A percentile compares a stretch with the other conserved stretches of the same genome.
These are phyloP conservation scores for Laodelphax striatellus DNA, from an alignment of 1,140 invertebrate species.

Conservation along the genomic window DNA sequence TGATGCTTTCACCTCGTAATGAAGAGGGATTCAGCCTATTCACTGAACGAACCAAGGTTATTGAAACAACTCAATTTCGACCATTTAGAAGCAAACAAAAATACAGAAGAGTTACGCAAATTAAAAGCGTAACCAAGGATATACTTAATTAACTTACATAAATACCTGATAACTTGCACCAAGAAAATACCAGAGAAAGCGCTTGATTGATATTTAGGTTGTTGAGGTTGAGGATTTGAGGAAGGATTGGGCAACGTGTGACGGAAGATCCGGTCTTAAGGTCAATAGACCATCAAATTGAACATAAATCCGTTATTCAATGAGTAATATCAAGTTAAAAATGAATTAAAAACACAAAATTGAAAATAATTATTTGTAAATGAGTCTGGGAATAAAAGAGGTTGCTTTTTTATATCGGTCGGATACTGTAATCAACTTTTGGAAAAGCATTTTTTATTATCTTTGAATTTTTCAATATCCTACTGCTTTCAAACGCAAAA, in stretches of 20 bases:
- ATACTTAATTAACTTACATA: conserved; percentile 17
- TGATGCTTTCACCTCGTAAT: neutral
- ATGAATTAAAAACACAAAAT: no score
- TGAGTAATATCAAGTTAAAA: no score
- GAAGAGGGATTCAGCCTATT: neutral
- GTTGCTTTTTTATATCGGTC: no score
- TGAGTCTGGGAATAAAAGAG: no score
- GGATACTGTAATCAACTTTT: no score
- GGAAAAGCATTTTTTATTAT: no score
- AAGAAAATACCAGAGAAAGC: conserved; percentile 13
- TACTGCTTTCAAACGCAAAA: no score
- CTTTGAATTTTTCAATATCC: no score
- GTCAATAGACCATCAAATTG: conserved; percentile 1
- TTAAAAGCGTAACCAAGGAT: neutral
- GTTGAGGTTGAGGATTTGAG: conserved; percentile 10
- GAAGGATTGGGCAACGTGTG: conserved; percentile 21
- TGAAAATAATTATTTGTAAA: no score
- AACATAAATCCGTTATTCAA: no score
- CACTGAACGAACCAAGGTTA: neutral
- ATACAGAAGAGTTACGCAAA: neutral
- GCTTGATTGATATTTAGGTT: conserved; percentile 18
- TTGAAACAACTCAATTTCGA: neutral
- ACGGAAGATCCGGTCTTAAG: conserved; percentile 15
- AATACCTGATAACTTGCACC: conserved; percentile 23
- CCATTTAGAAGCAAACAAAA: neutral